Conservation (phyloP, 2,113 vertebrate genomes). For the Hippocampus guttulatus region DNA sequence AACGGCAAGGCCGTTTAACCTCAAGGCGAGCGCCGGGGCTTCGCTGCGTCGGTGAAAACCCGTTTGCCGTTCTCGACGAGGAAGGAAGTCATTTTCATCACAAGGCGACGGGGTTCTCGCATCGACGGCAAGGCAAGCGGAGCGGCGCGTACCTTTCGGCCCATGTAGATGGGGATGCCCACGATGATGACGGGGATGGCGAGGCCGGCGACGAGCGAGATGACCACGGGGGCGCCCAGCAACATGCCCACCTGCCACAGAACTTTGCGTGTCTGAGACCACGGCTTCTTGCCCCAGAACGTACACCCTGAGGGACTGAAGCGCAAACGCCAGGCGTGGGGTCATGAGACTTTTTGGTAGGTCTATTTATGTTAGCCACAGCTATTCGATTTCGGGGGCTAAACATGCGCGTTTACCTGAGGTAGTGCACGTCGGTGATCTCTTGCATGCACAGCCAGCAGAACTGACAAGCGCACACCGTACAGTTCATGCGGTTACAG, state of each 20-base stretch:
- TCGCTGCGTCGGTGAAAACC: too few species aligned
- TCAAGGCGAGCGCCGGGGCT: too few species aligned
- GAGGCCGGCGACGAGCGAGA: slow-evolving; percentile 80
- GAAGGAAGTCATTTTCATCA: not conserved
- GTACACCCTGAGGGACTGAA: slow-evolving; percentile 86
- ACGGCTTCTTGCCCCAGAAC: slow-evolving; percentile 87
- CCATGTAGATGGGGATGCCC: slow-evolving; percentile 86
- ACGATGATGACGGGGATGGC: slow-evolving; percentile 85
- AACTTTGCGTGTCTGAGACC: slow-evolving; percentile 81
- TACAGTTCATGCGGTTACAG: slow-evolving; percentile 87
- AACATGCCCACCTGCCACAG: slow-evolving; percentile 88
- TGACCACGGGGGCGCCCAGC: slow-evolving; percentile 82
- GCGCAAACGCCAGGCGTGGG: slow-evolving; percentile 3
- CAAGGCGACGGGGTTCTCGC: not conserved
- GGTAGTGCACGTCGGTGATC: slow-evolving; percentile 85
- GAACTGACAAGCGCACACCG: slow-evolving; percentile 85
- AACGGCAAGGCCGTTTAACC: not conserved
- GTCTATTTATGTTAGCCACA: too few species aligned
- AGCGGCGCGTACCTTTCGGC: slow-evolving; percentile 73
- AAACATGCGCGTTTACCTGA: slow-evolving; percentile 68
- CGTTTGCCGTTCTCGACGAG: not conserved
- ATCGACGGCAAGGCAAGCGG: too few species aligned
- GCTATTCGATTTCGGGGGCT: too few species aligned
- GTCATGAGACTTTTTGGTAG: too few species aligned
- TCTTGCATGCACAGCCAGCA: slow-evolving; percentile 87